phyloP scores from a whole-genome alignment of 2,797 vertebrate species.

The Melanotaenia nigrans region DNA sequence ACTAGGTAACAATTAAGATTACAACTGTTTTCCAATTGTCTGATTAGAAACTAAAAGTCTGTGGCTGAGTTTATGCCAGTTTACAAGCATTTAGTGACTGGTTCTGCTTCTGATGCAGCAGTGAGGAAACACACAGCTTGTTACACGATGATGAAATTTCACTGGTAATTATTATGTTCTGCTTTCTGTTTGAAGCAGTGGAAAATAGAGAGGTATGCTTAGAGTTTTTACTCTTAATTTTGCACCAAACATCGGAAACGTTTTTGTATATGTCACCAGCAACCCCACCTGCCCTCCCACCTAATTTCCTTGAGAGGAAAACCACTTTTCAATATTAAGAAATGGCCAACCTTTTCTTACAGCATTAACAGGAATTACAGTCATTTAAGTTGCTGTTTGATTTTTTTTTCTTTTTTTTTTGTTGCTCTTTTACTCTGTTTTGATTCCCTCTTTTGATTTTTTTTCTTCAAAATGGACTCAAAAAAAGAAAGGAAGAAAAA shows the following conservation, averaged over 20 bases:
- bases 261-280: neutral
- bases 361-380: conserved; percentile 35
- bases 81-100: neutral
- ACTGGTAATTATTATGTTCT: neutral
- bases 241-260: conserved; percentile 16
- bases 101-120: neutral
- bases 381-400: conserved; percentile 41
- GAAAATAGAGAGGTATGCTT: conserved; percentile 12
- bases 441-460: conserved; percentile 15
- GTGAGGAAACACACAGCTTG: conserved; percentile 9
- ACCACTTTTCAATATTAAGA: conserved; percentile 48
- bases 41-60: neutral
- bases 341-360: conserved; percentile 51
- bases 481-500: neutral
- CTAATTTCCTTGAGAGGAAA: conserved; percentile 29
- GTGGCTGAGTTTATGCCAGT: neutral
- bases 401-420: conserved; percentile 28
- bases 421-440: conserved; percentile 45
- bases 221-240: neutral
- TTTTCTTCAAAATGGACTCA: conserved; percentile 15
- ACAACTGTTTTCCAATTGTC: neutral
- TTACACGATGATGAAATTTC: neutral
- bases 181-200: conserved; percentile 3
- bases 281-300: neutral
- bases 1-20: conserved; percentile 9